Percentiles rank a stretch among this genome's conserved stretches.
These are phyloP conservation scores for Drosophila tripunctata DNA, from an alignment of 2,888 invertebrate genomes.

Conservation along the genomic window DNA sequence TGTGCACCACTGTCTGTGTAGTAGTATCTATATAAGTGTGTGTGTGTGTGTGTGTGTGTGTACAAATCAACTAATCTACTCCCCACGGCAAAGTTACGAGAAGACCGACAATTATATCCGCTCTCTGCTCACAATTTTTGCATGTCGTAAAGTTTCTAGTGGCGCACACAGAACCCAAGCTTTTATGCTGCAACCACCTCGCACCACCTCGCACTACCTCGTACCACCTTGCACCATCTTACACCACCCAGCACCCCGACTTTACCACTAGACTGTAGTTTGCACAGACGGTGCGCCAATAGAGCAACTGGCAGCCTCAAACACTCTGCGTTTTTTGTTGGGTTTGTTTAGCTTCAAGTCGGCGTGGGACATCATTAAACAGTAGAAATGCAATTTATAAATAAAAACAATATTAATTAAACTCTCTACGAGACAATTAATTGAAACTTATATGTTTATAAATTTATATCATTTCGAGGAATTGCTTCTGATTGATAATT, in stretches of 20 bases:
- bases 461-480: too few relatives aligned
- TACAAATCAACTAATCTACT: constrained; percentile 80
- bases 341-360: too few relatives aligned
- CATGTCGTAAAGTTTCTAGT: constrained; percentile 80
- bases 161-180: constrained; percentile 63
- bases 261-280: not conserved
- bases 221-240: not conserved
- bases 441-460: too few relatives aligned
- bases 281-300: constrained; percentile 43
- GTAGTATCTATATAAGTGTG: constrained; percentile 12
- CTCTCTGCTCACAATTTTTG: constrained; percentile 80
- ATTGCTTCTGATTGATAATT: too few relatives aligned
- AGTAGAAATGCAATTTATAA: too few relatives aligned
- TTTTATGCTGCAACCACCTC: constrained; percentile 11
- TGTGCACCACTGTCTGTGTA: not conserved
- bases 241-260: too few relatives aligned
- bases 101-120: constrained; percentile 81
- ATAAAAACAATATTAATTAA: too few relatives aligned
- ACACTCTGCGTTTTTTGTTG: constrained; percentile 21
- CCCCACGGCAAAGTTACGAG: constrained; percentile 80
- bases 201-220: not conserved
- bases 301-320: constrained; percentile 29
- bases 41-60: constrained; percentile 41
- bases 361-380: not conserved
- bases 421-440: too few relatives aligned